Base-by-base conservation (phyloP, 2,113 vertebrate genomes). In the Bambusicola thoracicus region DNA sequence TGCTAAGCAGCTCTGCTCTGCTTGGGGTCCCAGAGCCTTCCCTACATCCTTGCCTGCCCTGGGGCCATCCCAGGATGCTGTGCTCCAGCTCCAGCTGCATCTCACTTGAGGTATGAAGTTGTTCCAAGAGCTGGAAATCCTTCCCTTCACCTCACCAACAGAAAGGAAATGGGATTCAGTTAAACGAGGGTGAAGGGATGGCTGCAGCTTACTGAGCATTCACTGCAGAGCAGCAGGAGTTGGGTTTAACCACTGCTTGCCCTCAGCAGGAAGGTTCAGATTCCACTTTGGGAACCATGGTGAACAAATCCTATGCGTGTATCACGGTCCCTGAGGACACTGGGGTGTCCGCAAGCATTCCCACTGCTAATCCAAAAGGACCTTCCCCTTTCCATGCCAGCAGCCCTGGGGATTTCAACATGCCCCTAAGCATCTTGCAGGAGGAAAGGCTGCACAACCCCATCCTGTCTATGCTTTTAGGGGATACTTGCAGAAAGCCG, bases 391-490 rank as follows among this genome's bases (percentile, higher is more conserved):
- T 4, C 36, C 2, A 2, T 3, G 3, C 1, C 19, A 34, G 69
- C 55, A 46, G 41, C 22, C 2, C 17, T 4, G 30, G 15, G 7
- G 51, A 46, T 53, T 18, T 43, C 56, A 6, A 29, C 1, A 29
- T 30, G 19, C 11, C 21, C 30, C 53, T 11, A 13, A 30, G 67
- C 4, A 66, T 1, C 34, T 1, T 20, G 8, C 1, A 56, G 32
- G 21, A 12, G 82, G 3, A 63, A 16, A 44, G 19, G 59, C 53
- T 22, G 43, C 20, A 5, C 48, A 16, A 10, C 63, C 53, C 7
- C 43, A 19, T 8, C 43, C 13, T 29, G 24, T 6, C 0, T 13
- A 41, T 1, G 30, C 1, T 11, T 44, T 40, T 58, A 15, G 56
- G 69, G 81, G 78, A 81, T 40, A 51, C 46, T 10, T 6, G n/a